Evolutionary conservation across 2,888 invertebrate species (phyloP).

Genomic region (Drosophila mercatorum): DNA sequence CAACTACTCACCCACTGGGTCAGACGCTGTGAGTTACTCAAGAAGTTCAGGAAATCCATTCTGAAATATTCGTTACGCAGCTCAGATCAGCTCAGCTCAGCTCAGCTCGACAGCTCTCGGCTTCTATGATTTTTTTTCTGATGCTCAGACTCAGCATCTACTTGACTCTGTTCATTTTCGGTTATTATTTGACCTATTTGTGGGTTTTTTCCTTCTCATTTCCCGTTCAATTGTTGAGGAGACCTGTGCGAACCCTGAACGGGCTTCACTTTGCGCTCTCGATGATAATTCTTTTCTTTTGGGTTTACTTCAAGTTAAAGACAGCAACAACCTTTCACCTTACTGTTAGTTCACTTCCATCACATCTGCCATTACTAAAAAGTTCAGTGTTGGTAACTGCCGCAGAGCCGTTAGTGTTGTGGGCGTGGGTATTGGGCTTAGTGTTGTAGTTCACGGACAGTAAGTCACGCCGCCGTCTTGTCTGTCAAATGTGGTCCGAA

Average conservation of each 20-base stretch:
- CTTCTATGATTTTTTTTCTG: not conserved
- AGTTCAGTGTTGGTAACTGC: constrained; percentile 34
- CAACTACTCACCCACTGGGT: constrained; percentile 45
- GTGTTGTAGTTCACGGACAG: constrained; percentile 27
- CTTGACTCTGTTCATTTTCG: not conserved
- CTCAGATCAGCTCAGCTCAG: not conserved
- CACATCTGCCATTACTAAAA: no score
- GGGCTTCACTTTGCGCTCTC: no score
- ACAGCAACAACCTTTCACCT: no score
- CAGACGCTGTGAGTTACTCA: constrained; percentile 21
- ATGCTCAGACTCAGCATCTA: not conserved
- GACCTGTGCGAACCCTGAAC: no score
- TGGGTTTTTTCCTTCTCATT: not conserved
- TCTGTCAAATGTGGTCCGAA: constrained; percentile 75
- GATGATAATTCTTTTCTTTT: no score
- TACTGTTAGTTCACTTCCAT: no score
- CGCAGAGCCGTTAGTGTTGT: not conserved
- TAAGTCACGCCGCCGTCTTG: constrained; percentile 59
- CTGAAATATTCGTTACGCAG: not conserved
- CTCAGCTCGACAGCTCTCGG: not conserved
- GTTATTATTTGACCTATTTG: no score
- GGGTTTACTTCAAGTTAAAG: no score
- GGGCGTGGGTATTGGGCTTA: not conserved
- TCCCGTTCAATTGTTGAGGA: not conserved
- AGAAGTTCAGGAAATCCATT: constrained; percentile 30